Conservation (phyloP, 2,888 invertebrate species). For the Omphaloscelis lunosa region DNA sequence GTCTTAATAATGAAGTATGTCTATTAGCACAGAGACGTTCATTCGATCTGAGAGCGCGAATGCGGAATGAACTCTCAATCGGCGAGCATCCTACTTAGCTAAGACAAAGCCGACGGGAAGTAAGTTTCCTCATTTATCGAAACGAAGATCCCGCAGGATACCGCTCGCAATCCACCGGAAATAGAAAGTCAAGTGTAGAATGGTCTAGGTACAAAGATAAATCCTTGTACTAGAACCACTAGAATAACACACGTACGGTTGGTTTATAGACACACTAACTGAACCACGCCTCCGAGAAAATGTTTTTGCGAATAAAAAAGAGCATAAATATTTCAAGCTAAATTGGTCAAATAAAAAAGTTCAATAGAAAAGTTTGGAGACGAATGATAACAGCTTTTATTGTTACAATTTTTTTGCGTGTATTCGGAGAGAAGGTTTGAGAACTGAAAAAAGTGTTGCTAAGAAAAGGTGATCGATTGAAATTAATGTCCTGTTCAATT, state of each 20-base stretch:
- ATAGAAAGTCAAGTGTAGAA: constrained; percentile 86
- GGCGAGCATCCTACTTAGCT: constrained; percentile 74
- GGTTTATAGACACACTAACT: constrained; percentile 52
- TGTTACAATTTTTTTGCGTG: background rate
- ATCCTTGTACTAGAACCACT: constrained; percentile 69
- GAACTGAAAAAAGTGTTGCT: background rate
- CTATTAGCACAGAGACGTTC: constrained; percentile 44
- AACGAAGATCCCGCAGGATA: constrained; percentile 81
- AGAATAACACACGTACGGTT: constrained; percentile 67
- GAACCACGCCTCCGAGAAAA: constrained; percentile 41
- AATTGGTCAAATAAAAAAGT: constrained; percentile 34
- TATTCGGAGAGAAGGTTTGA: background rate
- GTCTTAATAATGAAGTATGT: constrained; percentile 48
- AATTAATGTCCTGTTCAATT: background rate
- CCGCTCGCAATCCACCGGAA: constrained; percentile 79
- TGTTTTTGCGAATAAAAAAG: constrained; percentile 49
- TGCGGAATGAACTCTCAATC: constrained; percentile 72
- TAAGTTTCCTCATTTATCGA: constrained; percentile 84
- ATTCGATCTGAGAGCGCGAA: constrained; percentile 56
- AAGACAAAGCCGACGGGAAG: constrained; percentile 80
- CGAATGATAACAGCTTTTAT: constrained; percentile 8
- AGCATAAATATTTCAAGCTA: constrained; percentile 47
- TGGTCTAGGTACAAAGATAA: constrained; percentile 79
- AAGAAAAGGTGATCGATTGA: constrained; percentile 3
- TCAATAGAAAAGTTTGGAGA: constrained; percentile 34